phyloP scores from a whole-genome alignment of 2,113 vertebrate species.

The Neodon shergylaensis region DNA sequence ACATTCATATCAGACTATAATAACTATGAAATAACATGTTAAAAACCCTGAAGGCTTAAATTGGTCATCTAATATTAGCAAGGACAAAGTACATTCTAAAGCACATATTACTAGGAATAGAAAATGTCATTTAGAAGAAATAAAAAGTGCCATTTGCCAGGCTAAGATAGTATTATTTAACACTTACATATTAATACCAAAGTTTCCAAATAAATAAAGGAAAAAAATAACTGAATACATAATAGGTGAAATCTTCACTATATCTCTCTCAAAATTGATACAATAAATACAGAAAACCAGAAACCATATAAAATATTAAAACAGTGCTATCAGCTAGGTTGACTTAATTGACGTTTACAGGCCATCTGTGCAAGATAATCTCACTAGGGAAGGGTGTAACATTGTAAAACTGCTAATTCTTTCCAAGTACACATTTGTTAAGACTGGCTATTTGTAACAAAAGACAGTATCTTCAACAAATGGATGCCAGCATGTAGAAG shows the following conservation, averaged over 20 bases:
- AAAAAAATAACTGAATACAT: conserved; percentile 17
- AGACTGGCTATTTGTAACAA: background rate
- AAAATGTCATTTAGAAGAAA: background rate
- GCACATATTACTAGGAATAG: background rate
- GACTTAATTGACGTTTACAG: background rate
- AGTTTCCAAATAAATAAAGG: conserved; percentile 28
- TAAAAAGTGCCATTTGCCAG: background rate
- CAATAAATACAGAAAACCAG: background rate
- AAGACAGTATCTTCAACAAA: background rate
- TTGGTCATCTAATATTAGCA: conserved; percentile 1
- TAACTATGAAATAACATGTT: background rate
- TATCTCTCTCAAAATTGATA: background rate
- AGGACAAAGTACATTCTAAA: conserved; percentile 25
- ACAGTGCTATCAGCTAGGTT: background rate
- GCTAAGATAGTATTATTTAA: conserved; percentile 12
- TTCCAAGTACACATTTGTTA: conserved; percentile 17
- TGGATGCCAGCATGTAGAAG: background rate
- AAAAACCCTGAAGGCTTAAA: conserved; percentile 10
- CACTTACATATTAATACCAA: background rate
- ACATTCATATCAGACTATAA: background rate
- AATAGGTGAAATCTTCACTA: background rate
- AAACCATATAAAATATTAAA: background rate
- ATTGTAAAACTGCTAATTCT: background rate
- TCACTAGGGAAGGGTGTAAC: background rate
- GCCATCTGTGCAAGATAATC: background rate